Percentiles rank a stretch among this genome's conserved stretches.
phyloP scores from a whole-genome alignment of 2,797 vertebrate species.

The Choloepus didactylus region DNA sequence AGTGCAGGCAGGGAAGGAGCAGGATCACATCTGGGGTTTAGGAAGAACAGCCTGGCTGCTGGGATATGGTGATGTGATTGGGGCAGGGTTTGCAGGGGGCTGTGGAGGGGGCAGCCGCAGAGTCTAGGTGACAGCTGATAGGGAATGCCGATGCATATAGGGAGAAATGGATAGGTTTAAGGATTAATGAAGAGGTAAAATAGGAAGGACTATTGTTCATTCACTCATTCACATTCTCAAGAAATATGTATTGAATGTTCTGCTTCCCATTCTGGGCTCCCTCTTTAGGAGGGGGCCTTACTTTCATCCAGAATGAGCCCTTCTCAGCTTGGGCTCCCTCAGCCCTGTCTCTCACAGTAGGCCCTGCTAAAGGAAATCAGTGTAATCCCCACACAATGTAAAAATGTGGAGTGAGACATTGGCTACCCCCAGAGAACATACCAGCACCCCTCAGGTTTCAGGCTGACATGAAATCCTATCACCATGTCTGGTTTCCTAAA shows the following conservation, averaged over 20 bases:
- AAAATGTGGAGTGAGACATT: neutral
- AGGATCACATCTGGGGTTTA: neutral
- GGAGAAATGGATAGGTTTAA: neutral
- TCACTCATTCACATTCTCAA: neutral
- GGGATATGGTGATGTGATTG: neutral
- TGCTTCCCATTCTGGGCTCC: neutral
- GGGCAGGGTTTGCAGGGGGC: neutral
- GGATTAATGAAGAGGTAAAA: neutral
- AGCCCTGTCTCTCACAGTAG: neutral
- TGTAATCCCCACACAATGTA: neutral
- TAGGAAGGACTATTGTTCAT: neutral
- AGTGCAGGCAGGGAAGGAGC: neutral
- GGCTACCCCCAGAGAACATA: neutral
- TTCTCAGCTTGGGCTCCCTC: neutral
- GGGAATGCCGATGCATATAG: neutral
- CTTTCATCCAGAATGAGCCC: neutral
- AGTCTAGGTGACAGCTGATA: neutral
- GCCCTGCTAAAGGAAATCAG: neutral
- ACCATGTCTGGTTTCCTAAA: neutral
- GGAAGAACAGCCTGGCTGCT: neutral
- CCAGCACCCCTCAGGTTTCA: neutral
- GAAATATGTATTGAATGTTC: neutral
- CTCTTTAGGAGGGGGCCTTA: neutral
- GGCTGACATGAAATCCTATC: neutral
- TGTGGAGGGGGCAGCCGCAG: rapidly evolving